Evolutionary conservation across 2,113 vertebrate species (phyloP).

Genomic region (Diphyllodes magnificus): DNA sequence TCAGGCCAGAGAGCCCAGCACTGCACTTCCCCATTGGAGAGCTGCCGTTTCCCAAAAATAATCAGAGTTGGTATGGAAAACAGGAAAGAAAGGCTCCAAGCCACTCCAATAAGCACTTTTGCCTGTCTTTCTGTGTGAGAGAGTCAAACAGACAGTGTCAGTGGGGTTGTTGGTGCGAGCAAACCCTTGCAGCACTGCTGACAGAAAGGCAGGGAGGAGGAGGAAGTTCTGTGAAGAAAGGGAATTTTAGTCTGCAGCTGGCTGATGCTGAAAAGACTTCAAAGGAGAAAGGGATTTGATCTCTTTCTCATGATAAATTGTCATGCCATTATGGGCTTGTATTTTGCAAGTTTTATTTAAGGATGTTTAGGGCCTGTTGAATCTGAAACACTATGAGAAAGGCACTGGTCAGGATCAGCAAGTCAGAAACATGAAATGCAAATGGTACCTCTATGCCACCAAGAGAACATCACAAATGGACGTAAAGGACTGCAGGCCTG

Average conservation of each 20-base stretch:
- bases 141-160: slow-evolving; percentile 6
- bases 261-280: neutral
- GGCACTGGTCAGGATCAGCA: neutral
- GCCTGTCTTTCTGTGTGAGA: slow-evolving; percentile 75
- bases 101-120: slow-evolving; percentile 68
- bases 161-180: rapidly evolving
- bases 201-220: neutral
- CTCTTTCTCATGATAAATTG: neutral
- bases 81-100: slow-evolving; percentile 76
- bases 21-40: slow-evolving; percentile 75
- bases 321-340: neutral
- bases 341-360: neutral
- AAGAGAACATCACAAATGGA: neutral
- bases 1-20: slow-evolving; percentile 80
- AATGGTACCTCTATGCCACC: neutral
- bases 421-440: neutral
- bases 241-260: neutral
- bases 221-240: neutral
- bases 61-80: slow-evolving; percentile 78
- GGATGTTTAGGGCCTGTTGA: neutral
- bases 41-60: slow-evolving; percentile 76
- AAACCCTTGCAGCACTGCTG: neutral
- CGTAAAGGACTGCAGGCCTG: neutral
- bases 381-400: neutral
- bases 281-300: neutral